Conservation (phyloP, 2,888 invertebrate species). For the Drosophila parthenogenetica region DNA sequence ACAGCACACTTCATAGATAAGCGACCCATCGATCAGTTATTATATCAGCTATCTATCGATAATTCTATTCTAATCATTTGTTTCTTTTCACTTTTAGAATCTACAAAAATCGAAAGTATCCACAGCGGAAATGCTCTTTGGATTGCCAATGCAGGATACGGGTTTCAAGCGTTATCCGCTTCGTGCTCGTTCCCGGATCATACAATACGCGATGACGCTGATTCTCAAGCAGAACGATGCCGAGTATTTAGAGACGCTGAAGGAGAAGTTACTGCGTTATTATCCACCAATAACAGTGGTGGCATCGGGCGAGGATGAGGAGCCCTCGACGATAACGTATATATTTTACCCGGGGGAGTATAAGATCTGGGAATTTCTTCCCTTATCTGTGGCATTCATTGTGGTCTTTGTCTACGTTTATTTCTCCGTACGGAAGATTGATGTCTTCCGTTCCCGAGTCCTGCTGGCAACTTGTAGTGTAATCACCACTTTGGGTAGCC, state of each 20-base stretch:
- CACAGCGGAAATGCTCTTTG: slow-evolving; percentile 95
- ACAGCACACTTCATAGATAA: slow-evolving; percentile 32
- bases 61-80: slow-evolving; percentile 13
- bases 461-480: slow-evolving; percentile 95
- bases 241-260: slow-evolving; percentile 91
- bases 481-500: slow-evolving; percentile 92
- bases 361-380: slow-evolving; percentile 93
- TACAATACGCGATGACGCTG: slow-evolving; percentile 96
- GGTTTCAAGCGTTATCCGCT: slow-evolving; percentile 96
- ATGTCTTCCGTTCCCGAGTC: slow-evolving; percentile 84
- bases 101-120: slow-evolving; percentile 94
- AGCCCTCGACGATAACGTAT: slow-evolving; percentile 85
- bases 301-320: slow-evolving; percentile 40
- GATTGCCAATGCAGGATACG: slow-evolving; percentile 95
- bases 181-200: slow-evolving; percentile 92
- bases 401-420: slow-evolving; percentile 96
- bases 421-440: slow-evolving; percentile 98
- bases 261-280: slow-evolving; percentile 88
- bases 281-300: slow-evolving; percentile 88
- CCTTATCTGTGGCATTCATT: slow-evolving; percentile 93
- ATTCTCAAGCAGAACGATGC: slow-evolving; percentile 92
- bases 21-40: slow-evolving; percentile 13
- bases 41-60: slow-evolving; percentile 8
- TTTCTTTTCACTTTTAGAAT: slow-evolving; percentile 86
- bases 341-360: slow-evolving; percentile 96